A percentile compares a stretch with the other conserved stretches of the same genome.
These are phyloP conservation scores for Drosophila fungiperda DNA, from an alignment of 2,888 invertebrate species.

Conservation along the genomic window DNA sequence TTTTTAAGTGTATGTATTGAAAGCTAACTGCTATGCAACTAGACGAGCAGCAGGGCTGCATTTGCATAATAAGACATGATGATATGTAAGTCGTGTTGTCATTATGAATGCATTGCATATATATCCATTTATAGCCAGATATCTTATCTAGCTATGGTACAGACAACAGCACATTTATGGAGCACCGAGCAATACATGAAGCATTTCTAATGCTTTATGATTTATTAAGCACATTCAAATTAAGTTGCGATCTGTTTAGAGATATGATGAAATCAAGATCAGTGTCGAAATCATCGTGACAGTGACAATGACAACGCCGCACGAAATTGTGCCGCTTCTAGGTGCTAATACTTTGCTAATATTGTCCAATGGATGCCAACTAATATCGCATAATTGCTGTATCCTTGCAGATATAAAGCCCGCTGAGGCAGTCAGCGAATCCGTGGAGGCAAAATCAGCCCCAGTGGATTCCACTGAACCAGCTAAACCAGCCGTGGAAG, in stretches of 20 bases:
- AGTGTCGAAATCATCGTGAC: constrained; percentile 5
- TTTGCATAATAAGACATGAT: not conserved
- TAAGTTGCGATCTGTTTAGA: not conserved
- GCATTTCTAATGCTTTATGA: constrained; percentile 4
- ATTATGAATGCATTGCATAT: not conserved
- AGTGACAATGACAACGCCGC: constrained; percentile 46
- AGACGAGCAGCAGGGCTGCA: not conserved
- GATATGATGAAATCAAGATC: constrained; percentile 38
- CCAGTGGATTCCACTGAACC: constrained; percentile 7
- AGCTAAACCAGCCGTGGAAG: not conserved
- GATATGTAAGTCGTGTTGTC: not conserved
- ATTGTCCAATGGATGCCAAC: not conserved
- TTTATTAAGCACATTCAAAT: constrained; percentile 11
- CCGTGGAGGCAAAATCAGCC: constrained; percentile 10
- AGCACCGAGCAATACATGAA: not conserved
- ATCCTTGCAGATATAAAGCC: constrained; percentile 57
- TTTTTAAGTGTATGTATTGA: not conserved
- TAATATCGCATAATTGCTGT: not conserved
- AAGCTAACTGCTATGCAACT: constrained; percentile 2
- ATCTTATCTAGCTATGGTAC: constrained; percentile 10
- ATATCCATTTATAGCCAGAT: constrained; percentile 2
- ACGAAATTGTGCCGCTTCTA: constrained; percentile 64
- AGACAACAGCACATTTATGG: not conserved
- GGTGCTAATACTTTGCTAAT: constrained; percentile 48
- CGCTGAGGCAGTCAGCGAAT: constrained; percentile 24